Percentiles rank a stretch among this genome's conserved stretches.
phyloP scores from a whole-genome alignment of 1,140 invertebrate species.

The Venustaconcha ellipsiformis region DNA sequence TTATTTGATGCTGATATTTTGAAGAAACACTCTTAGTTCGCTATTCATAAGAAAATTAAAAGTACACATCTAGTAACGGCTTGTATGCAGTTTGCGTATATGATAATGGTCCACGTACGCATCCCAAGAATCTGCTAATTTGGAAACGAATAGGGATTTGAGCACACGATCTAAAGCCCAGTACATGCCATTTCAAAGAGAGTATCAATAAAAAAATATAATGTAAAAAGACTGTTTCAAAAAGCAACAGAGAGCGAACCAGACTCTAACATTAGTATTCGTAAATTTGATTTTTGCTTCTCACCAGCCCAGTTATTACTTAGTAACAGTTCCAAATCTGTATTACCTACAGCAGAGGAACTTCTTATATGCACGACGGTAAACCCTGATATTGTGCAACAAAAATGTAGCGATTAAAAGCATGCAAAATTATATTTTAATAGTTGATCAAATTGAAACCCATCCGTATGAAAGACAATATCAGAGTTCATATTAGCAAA shows the following conservation, averaged over 20 bases:
- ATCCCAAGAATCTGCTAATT: not conserved
- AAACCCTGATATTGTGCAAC: no score
- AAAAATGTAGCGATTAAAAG: no score
- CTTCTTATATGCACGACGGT: not conserved
- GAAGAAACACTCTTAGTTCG: constrained; percentile 3
- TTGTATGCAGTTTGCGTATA: not conserved
- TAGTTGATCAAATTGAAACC: not conserved
- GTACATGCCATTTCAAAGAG: not conserved
- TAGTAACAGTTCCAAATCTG: not conserved
- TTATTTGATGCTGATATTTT: constrained; percentile 37
- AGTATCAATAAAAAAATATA: not conserved
- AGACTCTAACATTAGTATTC: not conserved
- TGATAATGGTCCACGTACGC: constrained; percentile 1
- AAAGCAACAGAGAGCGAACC: not conserved
- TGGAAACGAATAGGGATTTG: not conserved
- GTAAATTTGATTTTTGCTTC: not conserved
- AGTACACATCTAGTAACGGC: not conserved
- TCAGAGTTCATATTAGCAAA: constrained; percentile 8
- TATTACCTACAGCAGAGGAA: not conserved
- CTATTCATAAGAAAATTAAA: not conserved
- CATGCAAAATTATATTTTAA: not conserved
- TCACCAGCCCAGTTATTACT: not conserved
- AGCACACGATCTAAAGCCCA: constrained; percentile 2
- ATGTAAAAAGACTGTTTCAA: not conserved
- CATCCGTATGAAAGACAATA: constrained; percentile 2